Conservation (phyloP, 2,113 vertebrate species). For the Mustela lutreola region DNA sequence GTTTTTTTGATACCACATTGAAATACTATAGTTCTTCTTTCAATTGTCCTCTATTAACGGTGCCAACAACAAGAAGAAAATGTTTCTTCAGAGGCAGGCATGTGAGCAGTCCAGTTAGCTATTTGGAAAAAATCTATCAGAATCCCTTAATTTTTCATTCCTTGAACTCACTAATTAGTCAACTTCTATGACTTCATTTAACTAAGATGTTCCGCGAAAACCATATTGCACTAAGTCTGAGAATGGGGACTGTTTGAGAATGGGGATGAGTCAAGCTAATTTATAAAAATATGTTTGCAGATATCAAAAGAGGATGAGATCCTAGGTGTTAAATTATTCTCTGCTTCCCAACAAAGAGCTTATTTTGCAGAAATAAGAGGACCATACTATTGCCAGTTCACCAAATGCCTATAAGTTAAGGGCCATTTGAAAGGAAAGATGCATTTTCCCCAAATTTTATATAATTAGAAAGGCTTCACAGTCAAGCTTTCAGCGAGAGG, state of each 20-base stretch:
- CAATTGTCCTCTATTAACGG: background rate
- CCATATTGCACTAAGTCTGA: background rate
- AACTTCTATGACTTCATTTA: background rate
- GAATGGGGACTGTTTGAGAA: background rate
- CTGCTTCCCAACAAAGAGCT: constrained; percentile 13
- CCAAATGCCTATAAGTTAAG: background rate
- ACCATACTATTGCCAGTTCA: background rate
- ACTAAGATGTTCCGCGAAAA: background rate
- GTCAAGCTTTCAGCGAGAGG: background rate
- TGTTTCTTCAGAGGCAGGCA: background rate
- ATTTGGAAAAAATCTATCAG: background rate
- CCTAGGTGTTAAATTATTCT: background rate
- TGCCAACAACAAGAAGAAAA: background rate
- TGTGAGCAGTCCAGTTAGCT: background rate
- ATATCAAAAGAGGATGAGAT: background rate
- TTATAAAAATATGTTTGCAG: background rate
- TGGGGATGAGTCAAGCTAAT: background rate
- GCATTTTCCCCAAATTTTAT: background rate
- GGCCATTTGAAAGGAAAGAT: background rate
- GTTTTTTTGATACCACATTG: background rate
- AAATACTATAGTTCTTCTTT: background rate
- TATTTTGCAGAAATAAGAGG: background rate
- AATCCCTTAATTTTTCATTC: background rate
- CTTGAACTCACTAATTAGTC: background rate
- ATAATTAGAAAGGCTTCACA: background rate